Conservation (phyloP, 2,797 vertebrate genomes). For the Chelon auratus region DNA sequence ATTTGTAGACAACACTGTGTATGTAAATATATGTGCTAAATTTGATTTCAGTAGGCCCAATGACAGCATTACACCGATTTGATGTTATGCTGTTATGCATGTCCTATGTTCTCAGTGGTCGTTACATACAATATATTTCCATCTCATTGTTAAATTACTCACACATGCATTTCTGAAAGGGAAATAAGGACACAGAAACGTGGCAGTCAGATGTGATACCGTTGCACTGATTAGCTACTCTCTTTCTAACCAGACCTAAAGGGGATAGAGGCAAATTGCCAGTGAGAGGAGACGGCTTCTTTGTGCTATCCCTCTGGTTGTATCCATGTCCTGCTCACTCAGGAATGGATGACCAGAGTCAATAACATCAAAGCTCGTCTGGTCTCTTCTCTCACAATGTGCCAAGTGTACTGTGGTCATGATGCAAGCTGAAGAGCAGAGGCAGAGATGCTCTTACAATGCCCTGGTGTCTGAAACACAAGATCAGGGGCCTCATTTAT, state of each 20-base stretch:
- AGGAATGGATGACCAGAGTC: slow-evolving; percentile 66
- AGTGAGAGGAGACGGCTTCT: slow-evolving; percentile 63
- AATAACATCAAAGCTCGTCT: slow-evolving; percentile 62
- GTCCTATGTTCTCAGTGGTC: slow-evolving; percentile 65
- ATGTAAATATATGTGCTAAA: not conserved
- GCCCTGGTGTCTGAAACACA: slow-evolving; percentile 49
- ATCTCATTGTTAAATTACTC: slow-evolving; percentile 70
- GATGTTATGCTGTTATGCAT: not conserved
- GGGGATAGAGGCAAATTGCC: slow-evolving; percentile 58
- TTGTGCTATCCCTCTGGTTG: slow-evolving; percentile 59
- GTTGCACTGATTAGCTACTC: slow-evolving; percentile 64
- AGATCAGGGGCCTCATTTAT: slow-evolving; percentile 69
- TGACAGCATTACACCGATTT: not conserved
- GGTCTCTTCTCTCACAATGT: slow-evolving; percentile 70
- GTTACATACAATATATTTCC: slow-evolving; percentile 83
- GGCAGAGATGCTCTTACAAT: slow-evolving; percentile 59
- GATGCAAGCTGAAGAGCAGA: slow-evolving; percentile 76
- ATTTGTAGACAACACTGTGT: no score
- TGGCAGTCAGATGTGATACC: slow-evolving; percentile 73
- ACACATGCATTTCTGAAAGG: slow-evolving; percentile 78
- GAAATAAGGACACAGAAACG: slow-evolving; percentile 79
- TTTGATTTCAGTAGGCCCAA: slow-evolving; percentile 1
- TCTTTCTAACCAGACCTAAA: slow-evolving; percentile 48
- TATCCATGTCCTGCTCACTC: slow-evolving; percentile 76
- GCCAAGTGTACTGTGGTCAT: slow-evolving; percentile 67